Conservation (phyloP, 2,888 invertebrate genomes). For the Ectemnius cavifrons region DNA sequence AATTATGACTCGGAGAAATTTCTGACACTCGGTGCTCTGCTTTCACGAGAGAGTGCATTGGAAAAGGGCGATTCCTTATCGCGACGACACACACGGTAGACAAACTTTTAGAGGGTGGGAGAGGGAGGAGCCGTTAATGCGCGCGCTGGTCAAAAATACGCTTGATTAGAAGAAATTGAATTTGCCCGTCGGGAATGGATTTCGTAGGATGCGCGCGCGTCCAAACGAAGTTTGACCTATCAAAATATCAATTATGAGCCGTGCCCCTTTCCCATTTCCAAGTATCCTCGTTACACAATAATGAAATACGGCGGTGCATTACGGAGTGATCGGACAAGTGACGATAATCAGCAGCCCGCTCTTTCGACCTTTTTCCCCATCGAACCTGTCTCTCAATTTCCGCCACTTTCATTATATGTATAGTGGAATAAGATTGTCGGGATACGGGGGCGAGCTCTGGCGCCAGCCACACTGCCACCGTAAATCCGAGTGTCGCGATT, state of each 20-base stretch:
- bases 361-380: conserved; percentile 16
- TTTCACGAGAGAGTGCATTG: no score
- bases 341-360: conserved; percentile 17
- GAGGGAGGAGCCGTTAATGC: conserved; percentile 50
- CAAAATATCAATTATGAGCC: conserved; percentile 57
- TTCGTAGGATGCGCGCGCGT: conserved; percentile 7
- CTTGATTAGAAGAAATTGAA: conserved; percentile 56
- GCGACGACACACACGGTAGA: conserved; percentile 29
- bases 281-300: conserved; percentile 50
- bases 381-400: conserved; percentile 17
- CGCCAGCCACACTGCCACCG: conserved; percentile 19
- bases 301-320: conserved; percentile 37
- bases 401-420: no score
- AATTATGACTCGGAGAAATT: no score
- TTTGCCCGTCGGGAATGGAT: conserved; percentile 51
- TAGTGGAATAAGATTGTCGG: no score
- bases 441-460: background rate
- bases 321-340: background rate
- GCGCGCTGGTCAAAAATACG: conserved; percentile 48
- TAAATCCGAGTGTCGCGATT: background rate
- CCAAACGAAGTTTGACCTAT: conserved; percentile 45
- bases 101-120: conserved; percentile 30
- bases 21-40: no score
- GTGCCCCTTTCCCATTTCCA: conserved; percentile 30
- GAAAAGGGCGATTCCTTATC: background rate